Conservation (phyloP, 2,888 invertebrate species). For the Drosophila pegasa region DNA sequence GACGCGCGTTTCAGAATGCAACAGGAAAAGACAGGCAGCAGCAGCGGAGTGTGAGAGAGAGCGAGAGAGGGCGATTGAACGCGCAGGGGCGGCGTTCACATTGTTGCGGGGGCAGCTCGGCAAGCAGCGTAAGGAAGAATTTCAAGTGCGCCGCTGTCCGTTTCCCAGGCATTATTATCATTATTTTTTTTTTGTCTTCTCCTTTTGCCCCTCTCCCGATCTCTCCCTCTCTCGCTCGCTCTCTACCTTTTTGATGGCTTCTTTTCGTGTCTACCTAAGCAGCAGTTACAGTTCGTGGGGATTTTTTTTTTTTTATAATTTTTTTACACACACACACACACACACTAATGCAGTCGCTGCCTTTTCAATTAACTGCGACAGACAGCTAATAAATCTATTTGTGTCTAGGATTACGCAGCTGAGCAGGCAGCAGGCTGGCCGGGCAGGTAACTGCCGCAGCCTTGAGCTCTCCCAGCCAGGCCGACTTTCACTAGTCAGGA, state of each 20-base stretch:
- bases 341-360: conserved; percentile 26
- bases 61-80: conserved; percentile 8
- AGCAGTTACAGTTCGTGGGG: conserved; percentile 23
- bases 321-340: conserved; percentile 5
- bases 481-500: conserved; percentile 68
- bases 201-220: background rate
- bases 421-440: conserved; percentile 7
- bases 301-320: conserved; percentile 8
- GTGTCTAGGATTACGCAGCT: conserved; percentile 53
- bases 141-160: conserved; percentile 52
- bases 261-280: conserved; percentile 32
- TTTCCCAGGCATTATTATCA: conserved; percentile 50
- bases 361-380: conserved; percentile 47
- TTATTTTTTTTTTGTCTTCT: conserved; percentile 10
- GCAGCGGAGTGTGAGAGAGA: conserved; percentile 11
- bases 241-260: conserved; percentile 29
- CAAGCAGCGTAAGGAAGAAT: conserved; percentile 47
- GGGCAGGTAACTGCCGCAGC: conserved; percentile 25
- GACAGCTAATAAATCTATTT: conserved; percentile 64
- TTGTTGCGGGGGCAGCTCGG: conserved; percentile 8
- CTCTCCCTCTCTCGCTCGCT: background rate
- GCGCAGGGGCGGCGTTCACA: background rate
- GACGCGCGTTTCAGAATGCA: conserved; percentile 42
- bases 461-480: conserved; percentile 44
- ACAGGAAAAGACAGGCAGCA: conserved; percentile 46